Evolutionary conservation across 2,113 vertebrate genomes (phyloP).

Genomic region (Oreochromis niloticus): DNA sequence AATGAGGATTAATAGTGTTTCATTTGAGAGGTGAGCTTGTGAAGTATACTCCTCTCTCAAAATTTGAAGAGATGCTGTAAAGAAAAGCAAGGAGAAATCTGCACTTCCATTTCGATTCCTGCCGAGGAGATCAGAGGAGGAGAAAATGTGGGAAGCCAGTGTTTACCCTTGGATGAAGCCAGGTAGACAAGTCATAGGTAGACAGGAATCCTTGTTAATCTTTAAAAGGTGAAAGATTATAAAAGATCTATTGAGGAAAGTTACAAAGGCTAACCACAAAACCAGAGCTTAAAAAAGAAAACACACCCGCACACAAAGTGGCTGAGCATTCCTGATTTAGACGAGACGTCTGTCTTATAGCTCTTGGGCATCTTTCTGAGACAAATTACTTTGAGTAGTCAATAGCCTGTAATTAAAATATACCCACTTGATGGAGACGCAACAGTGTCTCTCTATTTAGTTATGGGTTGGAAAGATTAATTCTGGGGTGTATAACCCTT

Average conservation of each 20-base stretch:
- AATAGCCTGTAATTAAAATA: slow-evolving; percentile 76
- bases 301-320: not conserved
- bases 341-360: slow-evolving; percentile 64
- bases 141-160: not conserved
- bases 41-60: not conserved
- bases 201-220: slow-evolving; percentile 49
- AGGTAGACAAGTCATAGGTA: slow-evolving; percentile 17
- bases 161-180: slow-evolving; percentile 16
- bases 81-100: not conserved
- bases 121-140: not conserved
- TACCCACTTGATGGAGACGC: slow-evolving; percentile 63
- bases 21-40: slow-evolving; percentile 14
- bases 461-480: slow-evolving; percentile 72
- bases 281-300: slow-evolving; percentile 40
- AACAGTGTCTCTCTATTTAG: slow-evolving; percentile 52
- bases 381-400: slow-evolving; percentile 71
- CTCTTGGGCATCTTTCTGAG: slow-evolving; percentile 68
- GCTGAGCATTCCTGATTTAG: slow-evolving; percentile 58
- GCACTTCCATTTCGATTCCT: not conserved
- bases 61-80: not conserved
- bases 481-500: slow-evolving; percentile 66
- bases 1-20: slow-evolving; percentile 59
- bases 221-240: slow-evolving; percentile 50
- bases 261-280: slow-evolving; percentile 50
- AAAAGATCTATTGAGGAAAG: slow-evolving; percentile 34